These are phyloP conservation scores for Sycophila sp. DNA, from an alignment of 1,140 invertebrate genomes.

Conservation along the genomic window DNA sequence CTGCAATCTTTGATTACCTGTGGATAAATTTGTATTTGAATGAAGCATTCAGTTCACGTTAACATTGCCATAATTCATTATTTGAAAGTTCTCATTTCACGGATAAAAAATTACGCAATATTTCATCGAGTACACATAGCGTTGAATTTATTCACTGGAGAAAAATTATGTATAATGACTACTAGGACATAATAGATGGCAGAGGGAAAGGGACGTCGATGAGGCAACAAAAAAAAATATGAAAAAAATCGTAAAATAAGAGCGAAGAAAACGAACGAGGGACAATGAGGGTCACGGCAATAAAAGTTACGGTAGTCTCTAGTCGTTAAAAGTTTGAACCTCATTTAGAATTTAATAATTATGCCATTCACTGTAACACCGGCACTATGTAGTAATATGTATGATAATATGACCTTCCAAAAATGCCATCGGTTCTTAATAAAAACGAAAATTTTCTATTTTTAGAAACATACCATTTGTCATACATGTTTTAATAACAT, in stretches of 20 bases:
- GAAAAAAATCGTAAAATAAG: not conserved
- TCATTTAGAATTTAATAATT: conserved; percentile 4
- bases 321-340: conserved; percentile 24
- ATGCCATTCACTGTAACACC: not conserved
- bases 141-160: not conserved
- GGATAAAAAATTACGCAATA: not conserved
- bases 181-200: too few species aligned
- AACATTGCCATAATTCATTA: too few species aligned
- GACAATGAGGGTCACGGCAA: not conserved
- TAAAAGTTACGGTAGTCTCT: conserved; percentile 4
- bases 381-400: too few species aligned
- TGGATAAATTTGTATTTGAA: too few species aligned
- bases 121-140: not conserved
- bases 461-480: too few species aligned
- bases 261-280: not conserved
- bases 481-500: too few species aligned
- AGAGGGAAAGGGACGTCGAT: not conserved
- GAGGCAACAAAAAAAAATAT: not conserved
- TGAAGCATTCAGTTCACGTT: too few species aligned
- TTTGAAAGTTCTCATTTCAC: not conserved
- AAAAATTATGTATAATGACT: not conserved
- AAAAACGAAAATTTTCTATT: not conserved
- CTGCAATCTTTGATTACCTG: too few species aligned
- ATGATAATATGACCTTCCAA: too few species aligned
- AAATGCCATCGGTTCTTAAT: not conserved